Evolutionary conservation across 2,888 invertebrate species (phyloP), one percentile per base, ranked within the genome.

Genomic region (Hirtodrosophila confusa): DNA sequence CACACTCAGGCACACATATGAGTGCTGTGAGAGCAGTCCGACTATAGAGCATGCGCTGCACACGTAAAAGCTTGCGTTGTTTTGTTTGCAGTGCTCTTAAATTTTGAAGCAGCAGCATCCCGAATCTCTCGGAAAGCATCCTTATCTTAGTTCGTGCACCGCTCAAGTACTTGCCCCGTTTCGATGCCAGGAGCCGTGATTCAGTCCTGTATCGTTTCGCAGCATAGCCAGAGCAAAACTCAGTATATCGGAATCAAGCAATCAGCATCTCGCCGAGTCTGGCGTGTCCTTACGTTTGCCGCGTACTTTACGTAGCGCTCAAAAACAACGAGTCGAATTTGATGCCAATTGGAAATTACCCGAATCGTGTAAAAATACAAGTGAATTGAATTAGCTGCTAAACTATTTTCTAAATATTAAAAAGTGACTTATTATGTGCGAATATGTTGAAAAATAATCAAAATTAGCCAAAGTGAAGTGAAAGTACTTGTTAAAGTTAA

Each of bases 181-280:
- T 65, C 58, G 65, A 41, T 60, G 69, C 51, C 67, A 68, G 55
- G 56, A 43, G 31, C 66, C 40, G 43, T 27, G 41, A 33, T 50
- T 75, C 73, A 75, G 75, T 84, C 73, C 76, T 68, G 58, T 65
- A 69, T 76, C 74, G 77, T 70, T 72, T 74, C 76, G 82, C 80
- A 75, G 51, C 68, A 67, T 27, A 75, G 72, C 41, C 72, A 78
- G 77, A 82, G 78, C 75, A 51, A 69, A 62, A 64, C 48, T 65
- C 62, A 64, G 58, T 48, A 41, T 51, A 58, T 49, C 72, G 78
- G 67, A 73, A 69, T 49, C 43, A 24, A 37, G 27, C 10, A 23
- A 49, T 44, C 23, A 31, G 35, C 55, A 45, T 58, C 35, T 9
- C 51, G 71, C 29, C 56, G 39, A 62, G 49, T 50, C 12, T 45